A percentile compares a stretch with the other conserved stretches of the same genome.
These are phyloP conservation scores for Saxidomus purpurata DNA, from an alignment of 1,140 invertebrate genomes.

Conservation along the genomic window DNA sequence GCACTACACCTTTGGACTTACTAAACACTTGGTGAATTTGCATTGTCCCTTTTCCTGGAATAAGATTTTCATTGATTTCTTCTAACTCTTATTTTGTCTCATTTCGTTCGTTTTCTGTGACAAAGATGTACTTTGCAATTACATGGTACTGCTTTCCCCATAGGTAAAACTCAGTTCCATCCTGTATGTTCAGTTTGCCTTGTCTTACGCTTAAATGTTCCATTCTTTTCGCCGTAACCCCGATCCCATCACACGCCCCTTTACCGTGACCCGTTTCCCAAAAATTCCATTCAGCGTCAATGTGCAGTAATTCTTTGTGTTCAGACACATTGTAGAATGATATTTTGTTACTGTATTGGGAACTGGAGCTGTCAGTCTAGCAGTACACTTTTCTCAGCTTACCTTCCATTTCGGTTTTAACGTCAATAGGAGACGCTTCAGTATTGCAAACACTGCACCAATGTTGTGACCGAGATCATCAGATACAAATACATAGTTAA, in stretches of 20 bases:
- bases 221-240: background rate
- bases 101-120: background rate
- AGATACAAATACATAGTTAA: constrained; percentile 55
- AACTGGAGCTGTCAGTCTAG: constrained; percentile 71
- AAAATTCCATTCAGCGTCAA: constrained; percentile 24
- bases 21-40: background rate
- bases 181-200: background rate
- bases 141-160: background rate
- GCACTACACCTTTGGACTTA: too few relatives aligned
- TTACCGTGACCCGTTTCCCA: constrained; percentile 28
- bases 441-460: too few relatives aligned
- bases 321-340: background rate
- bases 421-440: constrained; percentile 17
- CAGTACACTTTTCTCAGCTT: constrained; percentile 63
- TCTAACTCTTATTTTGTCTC: background rate
- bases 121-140: background rate
- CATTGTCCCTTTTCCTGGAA: constrained; percentile 2
- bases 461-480: constrained; percentile 25
- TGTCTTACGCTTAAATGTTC: background rate
- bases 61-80: background rate
- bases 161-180: background rate
- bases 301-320: background rate
- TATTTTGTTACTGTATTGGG: background rate
- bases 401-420: constrained; percentile 33
- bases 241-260: constrained; percentile 36